Evolutionary conservation across 2,113 vertebrate species (phyloP).

Genomic region (Lutjanus erythropterus): DNA sequence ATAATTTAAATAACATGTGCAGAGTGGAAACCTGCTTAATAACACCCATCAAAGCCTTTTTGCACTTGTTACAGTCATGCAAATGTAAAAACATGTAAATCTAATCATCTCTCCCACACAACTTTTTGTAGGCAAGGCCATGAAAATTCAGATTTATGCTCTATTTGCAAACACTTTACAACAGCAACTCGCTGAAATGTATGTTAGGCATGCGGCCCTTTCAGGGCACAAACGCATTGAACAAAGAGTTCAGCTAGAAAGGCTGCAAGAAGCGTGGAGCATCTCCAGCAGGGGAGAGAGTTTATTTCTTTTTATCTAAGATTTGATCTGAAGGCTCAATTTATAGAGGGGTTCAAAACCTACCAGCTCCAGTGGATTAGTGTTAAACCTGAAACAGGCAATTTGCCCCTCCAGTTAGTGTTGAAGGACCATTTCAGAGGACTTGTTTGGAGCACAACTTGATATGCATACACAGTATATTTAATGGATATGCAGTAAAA

Average conservation of each 20-base stretch:
- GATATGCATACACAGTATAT: not conserved
- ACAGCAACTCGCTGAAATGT: not conserved
- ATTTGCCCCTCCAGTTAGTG: constrained; percentile 22
- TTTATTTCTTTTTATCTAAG: constrained; percentile 1
- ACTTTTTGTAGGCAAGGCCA: not conserved
- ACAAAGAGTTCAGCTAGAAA: not conserved
- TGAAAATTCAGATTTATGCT: constrained; percentile 13
- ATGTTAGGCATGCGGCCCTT: not conserved
- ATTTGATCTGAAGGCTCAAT: constrained; percentile 6
- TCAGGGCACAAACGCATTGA: not conserved
- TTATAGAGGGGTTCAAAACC: constrained; percentile 1
- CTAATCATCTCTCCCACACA: constrained; percentile 33
- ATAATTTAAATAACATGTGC: not conserved
- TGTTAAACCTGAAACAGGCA: constrained; percentile 16
- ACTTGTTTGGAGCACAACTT: constrained; percentile 3
- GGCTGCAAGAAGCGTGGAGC: not conserved
- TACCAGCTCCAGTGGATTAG: not conserved
- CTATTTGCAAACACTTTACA: constrained; percentile 18
- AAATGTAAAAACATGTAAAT: constrained; percentile 30
- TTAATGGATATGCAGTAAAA: not conserved
- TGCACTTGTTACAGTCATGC: not conserved
- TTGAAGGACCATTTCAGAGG: not conserved
- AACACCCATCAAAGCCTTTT: not conserved
- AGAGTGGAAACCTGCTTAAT: constrained; percentile 8
- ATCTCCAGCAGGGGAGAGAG: not conserved